A percentile compares a stretch with the other conserved stretches of the same genome.
Conservation (phyloP, 1,140 invertebrate genomes). For the Diorhabda sublineata region DNA sequence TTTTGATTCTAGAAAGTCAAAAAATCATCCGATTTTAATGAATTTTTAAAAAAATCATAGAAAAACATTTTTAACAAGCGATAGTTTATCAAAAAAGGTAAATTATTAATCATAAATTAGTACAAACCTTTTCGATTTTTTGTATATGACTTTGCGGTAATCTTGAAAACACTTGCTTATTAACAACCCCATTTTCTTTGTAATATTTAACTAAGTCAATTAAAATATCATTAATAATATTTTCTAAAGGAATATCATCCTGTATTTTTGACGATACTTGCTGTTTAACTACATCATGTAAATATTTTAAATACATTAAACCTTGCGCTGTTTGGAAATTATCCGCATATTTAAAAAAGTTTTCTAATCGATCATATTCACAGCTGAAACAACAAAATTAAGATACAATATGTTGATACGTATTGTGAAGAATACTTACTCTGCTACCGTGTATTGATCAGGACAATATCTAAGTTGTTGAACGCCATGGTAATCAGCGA, state of each 20-base stretch:
- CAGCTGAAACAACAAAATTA: conserved; percentile 25
- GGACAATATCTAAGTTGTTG: conserved; percentile 22
- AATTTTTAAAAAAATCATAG: too few species aligned
- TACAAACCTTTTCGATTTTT: conserved; percentile 22
- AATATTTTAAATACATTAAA: conserved; percentile 28
- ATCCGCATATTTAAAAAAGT: conserved; percentile 28
- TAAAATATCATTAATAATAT: conserved; percentile 23
- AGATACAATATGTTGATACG: not conserved
- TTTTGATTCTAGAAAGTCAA: too few species aligned
- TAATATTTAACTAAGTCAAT: conserved; percentile 25
- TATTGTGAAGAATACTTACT: conserved; percentile 18
- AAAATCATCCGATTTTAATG: too few species aligned
- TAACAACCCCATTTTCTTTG: conserved; percentile 11
- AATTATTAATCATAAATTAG: too few species aligned
- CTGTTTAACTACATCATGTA: conserved; percentile 24
- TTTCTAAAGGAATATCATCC: conserved; percentile 29
- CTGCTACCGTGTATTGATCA: conserved; percentile 16
- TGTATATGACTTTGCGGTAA: conserved; percentile 26
- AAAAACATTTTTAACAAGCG: too few species aligned
- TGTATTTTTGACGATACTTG: conserved; percentile 20
- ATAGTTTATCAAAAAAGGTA: too few species aligned
- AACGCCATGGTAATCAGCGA: conserved; percentile 31
- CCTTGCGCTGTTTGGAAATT: conserved; percentile 20
- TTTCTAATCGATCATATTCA: conserved; percentile 26
- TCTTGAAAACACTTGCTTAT: conserved; percentile 23